These are phyloP conservation scores for Heptranchias perlo DNA, from an alignment of 2,113 vertebrate genomes.

Conservation along the genomic window DNA sequence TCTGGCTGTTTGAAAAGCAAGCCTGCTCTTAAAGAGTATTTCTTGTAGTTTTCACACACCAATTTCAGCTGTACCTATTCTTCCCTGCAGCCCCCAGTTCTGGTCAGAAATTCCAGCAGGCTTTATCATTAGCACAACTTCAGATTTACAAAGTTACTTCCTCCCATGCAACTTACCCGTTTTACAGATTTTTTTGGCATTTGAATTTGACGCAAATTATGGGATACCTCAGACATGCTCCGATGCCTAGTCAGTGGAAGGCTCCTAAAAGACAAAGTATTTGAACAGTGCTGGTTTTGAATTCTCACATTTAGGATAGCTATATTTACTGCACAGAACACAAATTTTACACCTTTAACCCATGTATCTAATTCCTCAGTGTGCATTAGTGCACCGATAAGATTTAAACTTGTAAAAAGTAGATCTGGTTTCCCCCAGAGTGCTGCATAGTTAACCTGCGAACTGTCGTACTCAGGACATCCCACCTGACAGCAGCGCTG, in stretches of 20 bases:
- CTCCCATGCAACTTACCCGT: conserved; percentile 58
- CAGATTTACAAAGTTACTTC: neutral
- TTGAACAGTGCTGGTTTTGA: neutral
- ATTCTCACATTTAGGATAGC: neutral
- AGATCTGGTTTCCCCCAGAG: neutral
- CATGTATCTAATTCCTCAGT: neutral
- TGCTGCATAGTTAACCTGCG: neutral
- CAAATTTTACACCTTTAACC: neutral
- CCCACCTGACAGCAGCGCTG: neutral
- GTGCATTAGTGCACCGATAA: too few species aligned
- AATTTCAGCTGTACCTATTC: neutral
- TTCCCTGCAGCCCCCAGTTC: neutral
- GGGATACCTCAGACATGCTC: conserved; percentile 79
- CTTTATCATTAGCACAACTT: neutral
- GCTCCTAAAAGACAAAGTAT: conserved; percentile 58
- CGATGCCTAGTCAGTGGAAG: conserved; percentile 76
- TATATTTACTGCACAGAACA: neutral
- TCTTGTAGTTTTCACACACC: neutral
- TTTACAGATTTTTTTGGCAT: conserved; percentile 66
- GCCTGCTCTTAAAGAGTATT: neutral
- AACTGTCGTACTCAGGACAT: neutral
- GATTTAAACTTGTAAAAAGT: neutral
- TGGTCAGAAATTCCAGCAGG: neutral
- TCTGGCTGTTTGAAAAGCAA: neutral
- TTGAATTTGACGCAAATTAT: conserved; percentile 83